Evolutionary conservation across 1,140 invertebrate species (phyloP).

Genomic region (Drosophila sechellia): DNA sequence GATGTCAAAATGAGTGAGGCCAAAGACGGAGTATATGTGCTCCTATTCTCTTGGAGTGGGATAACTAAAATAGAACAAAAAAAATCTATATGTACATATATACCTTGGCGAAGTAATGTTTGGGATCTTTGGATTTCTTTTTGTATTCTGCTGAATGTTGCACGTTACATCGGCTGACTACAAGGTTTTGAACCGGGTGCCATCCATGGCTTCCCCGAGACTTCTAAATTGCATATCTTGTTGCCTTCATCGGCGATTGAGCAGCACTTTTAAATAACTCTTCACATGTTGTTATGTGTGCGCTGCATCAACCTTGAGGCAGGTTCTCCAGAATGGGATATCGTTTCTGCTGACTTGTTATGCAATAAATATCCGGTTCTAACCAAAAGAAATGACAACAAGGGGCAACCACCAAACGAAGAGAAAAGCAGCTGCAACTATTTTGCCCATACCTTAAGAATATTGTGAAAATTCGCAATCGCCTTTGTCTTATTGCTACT

Average conservation of each 20-base stretch:
- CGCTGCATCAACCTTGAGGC: slow-evolving; percentile 70
- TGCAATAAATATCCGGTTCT: slow-evolving; percentile 82
- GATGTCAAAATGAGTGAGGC: slow-evolving; percentile 43
- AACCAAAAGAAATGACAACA: slow-evolving; percentile 23
- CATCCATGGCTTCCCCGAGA: neutral
- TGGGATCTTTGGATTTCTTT: slow-evolving; percentile 64
- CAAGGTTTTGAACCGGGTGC: slow-evolving; percentile 37
- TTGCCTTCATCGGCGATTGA: slow-evolving; percentile 43
- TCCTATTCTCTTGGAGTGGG: slow-evolving; percentile 39
- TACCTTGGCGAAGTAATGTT: slow-evolving; percentile 63
- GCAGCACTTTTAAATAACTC: slow-evolving; percentile 58
- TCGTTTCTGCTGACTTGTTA: slow-evolving; percentile 74
- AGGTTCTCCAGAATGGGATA: slow-evolving; percentile 46
- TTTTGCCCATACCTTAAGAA: slow-evolving; percentile 43
- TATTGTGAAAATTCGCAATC: slow-evolving; percentile 10
- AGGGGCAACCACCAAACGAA: neutral
- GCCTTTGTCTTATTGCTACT: too few relatives aligned
- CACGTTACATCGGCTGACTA: slow-evolving; percentile 42
- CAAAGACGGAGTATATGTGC: neutral
- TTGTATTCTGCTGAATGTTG: slow-evolving; percentile 47
- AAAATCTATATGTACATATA: slow-evolving; percentile 1
- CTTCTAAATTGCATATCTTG: slow-evolving; percentile 38
- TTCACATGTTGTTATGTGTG: slow-evolving; percentile 32
- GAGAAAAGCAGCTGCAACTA: slow-evolving; percentile 31
- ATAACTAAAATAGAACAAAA: too few relatives aligned